Conservation (phyloP, 2,888 invertebrate species). For the Minunthozetes semirufus region DNA sequence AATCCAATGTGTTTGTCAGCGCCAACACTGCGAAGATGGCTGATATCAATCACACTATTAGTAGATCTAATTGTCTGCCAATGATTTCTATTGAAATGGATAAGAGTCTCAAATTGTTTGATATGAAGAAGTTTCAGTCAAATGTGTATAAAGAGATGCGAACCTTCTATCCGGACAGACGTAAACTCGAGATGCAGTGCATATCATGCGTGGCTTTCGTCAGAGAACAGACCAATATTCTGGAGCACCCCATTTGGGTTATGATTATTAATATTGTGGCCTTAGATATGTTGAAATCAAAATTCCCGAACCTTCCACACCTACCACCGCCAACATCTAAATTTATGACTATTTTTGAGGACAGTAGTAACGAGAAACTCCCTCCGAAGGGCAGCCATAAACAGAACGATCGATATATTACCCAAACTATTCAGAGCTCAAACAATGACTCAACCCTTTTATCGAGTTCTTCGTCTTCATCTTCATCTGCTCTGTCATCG, state of each 20-base stretch:
- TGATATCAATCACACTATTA: conserved; percentile 69
- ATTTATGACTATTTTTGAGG: conserved; percentile 6
- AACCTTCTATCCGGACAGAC: conserved; percentile 74
- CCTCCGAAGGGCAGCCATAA: background rate
- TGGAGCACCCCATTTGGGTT: conserved; percentile 96
- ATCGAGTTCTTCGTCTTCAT: conserved; percentile 20
- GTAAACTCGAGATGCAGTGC: conserved; percentile 82
- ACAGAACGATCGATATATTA: background rate
- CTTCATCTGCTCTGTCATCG: background rate
- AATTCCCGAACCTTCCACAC: conserved; percentile 52
- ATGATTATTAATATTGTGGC: conserved; percentile 94
- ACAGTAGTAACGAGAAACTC: background rate
- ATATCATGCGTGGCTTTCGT: conserved; percentile 88
- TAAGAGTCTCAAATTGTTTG: conserved; percentile 89
- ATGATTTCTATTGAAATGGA: conserved; percentile 71
- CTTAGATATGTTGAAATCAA: conserved; percentile 92
- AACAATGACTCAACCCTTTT: background rate
- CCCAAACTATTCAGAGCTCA: background rate
- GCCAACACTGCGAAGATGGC: conserved; percentile 52
- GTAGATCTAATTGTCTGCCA: conserved; percentile 52
- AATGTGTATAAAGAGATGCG: conserved; percentile 80
- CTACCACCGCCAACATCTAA: background rate
- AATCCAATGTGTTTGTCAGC: conserved; percentile 85
- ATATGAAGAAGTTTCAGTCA: conserved; percentile 92
- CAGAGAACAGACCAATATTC: conserved; percentile 74